phyloP scores from a whole-genome alignment of 2,113 vertebrate genomes.

The Acrocephalus arundinaceus region DNA sequence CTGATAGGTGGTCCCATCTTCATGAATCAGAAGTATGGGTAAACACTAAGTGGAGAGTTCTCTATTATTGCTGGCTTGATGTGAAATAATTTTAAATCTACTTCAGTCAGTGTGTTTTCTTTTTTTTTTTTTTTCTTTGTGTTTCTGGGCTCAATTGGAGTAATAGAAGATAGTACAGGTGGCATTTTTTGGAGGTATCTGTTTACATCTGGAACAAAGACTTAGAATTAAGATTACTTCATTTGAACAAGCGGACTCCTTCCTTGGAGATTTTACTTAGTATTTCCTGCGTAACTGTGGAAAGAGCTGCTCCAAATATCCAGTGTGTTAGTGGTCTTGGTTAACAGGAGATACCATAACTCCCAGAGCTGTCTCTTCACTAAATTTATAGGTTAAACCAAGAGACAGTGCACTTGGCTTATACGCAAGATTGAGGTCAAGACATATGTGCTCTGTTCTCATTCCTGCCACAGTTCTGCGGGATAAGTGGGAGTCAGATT shows the following conservation, averaged over 20 bases:
- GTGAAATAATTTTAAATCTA: not conserved
- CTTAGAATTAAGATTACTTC: not conserved
- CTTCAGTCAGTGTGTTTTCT: accelerated
- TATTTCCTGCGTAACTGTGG: not conserved
- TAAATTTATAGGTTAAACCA: slow-evolving; percentile 2
- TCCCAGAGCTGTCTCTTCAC: not conserved
- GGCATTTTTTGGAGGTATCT: not conserved
- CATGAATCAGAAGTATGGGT: not conserved
- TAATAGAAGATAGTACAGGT: not conserved
- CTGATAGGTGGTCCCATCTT: not conserved
- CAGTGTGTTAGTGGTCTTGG: not conserved
- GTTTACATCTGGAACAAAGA: not conserved
- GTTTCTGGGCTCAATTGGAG: not conserved
- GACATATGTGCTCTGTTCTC: not conserved
- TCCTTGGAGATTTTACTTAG: not conserved
- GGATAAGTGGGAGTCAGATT: not conserved
- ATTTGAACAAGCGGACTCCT: not conserved
- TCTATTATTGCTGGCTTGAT: not conserved
- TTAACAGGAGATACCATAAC: not conserved
- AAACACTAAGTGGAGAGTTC: not conserved
- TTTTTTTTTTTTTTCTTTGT: not conserved
- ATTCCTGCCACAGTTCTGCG: not conserved
- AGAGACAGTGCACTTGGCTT: not conserved
- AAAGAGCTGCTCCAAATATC: not conserved
- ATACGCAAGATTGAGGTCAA: not conserved